Evolutionary conservation across 2,113 vertebrate genomes (phyloP), one percentile per base, ranked within the genome.

Genomic region (Merops nubicus): DNA sequence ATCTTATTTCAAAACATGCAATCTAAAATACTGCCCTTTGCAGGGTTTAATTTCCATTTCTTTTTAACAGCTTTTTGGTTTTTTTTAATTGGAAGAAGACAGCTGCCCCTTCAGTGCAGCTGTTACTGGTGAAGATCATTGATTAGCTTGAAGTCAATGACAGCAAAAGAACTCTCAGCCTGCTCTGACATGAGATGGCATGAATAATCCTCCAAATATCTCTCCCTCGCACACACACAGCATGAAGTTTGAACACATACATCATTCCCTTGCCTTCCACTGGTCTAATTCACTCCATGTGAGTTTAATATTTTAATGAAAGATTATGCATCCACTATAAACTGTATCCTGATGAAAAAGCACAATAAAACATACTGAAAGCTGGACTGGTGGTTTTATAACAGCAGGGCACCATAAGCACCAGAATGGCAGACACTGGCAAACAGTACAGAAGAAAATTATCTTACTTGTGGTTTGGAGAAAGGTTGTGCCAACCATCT

Each of bases 131-230:
- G 72, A 78, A 89, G 84, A 82, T 89, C 92, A 93, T 88, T 93
- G 89, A 92, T 97, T 92, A 93, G 65, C 88, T 64, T 90, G 56
- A 93, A 96, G 88, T 63, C 85, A 87, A 64, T 75, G 89, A 91
- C 51, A 94, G 54, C 45, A 80, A 70, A 88, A 83, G 73, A 93
- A 88, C 59, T 91, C 87, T 77, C 67, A 76, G 50, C 22, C 40
- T 85, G 34, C 60, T 75, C 87, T 85, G 75, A 75, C 47, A 57
- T 6, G 28, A 89, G n/a, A 47, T 34, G 57, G 15, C 77, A 76
- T 56, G 28, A 93, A 92, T 89, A 91, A 76, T 34, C 48, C 63
- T 75, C 48, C 12, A 83, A 21, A 67, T 75, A 56, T 75, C 59
- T 63, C 48, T 13, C 15, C 36, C 38, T 5, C 2, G 0, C 36